phyloP scores from a whole-genome alignment of 2,888 invertebrate species.

The Dynastes tityus region DNA sequence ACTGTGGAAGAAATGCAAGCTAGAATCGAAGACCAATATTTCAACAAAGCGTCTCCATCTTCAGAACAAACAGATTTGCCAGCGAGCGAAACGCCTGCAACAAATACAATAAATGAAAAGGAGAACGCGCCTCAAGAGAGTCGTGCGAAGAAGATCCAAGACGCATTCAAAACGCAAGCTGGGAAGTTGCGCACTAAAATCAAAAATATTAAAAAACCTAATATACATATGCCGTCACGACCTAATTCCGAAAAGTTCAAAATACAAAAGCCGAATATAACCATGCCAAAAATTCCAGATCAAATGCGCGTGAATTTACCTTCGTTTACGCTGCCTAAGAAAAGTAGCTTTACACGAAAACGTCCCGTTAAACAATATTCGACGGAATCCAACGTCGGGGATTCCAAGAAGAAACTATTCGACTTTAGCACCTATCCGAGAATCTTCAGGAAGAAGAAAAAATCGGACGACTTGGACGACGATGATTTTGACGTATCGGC shows the following conservation, averaged over 20 bases:
- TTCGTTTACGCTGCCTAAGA: slow-evolving; percentile 69
- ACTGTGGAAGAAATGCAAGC: slow-evolving; percentile 73
- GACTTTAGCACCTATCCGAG: slow-evolving; percentile 87
- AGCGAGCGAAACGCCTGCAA: slow-evolving; percentile 44
- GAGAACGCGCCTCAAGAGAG: slow-evolving; percentile 63
- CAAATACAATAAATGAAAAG: slow-evolving; percentile 54
- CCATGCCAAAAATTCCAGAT: slow-evolving; percentile 77
- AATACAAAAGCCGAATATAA: slow-evolving; percentile 75
- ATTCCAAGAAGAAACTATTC: slow-evolving; percentile 77
- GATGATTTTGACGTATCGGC: slow-evolving; percentile 76
- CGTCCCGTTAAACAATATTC: slow-evolving; percentile 68
- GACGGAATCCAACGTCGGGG: slow-evolving; percentile 73
- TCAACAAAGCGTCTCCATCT: slow-evolving; percentile 72
- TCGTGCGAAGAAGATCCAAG: slow-evolving; percentile 72
- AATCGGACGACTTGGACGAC: slow-evolving; percentile 67
- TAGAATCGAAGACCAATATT: slow-evolving; percentile 74
- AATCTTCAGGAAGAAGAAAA: slow-evolving; percentile 73
- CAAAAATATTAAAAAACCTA: slow-evolving; percentile 73
- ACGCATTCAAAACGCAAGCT: slow-evolving; percentile 80
- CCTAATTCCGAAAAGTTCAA: slow-evolving; percentile 72
- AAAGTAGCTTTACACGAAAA: slow-evolving; percentile 66
- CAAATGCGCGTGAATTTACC: slow-evolving; percentile 78
- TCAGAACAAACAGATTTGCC: slow-evolving; percentile 73
- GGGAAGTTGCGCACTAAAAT: slow-evolving; percentile 78
- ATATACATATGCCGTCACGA: slow-evolving; percentile 75